phyloP scores from a whole-genome alignment of 2,888 invertebrate genomes.

The Amorpha juglandis region DNA sequence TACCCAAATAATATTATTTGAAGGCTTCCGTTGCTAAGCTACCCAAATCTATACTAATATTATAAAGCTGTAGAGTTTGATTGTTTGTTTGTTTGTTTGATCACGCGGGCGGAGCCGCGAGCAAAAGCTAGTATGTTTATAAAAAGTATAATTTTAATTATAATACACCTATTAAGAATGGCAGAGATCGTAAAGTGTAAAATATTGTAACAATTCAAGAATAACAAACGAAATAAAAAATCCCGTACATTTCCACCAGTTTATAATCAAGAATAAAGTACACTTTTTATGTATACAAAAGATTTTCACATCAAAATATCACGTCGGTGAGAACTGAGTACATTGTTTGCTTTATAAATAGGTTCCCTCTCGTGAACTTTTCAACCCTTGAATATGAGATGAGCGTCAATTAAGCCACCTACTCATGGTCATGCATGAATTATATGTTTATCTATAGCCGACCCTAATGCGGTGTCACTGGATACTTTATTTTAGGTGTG shows the following conservation, averaged over 20 bases:
- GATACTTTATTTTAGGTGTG: constrained; percentile 8
- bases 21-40: too few relatives aligned
- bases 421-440: constrained; percentile 47
- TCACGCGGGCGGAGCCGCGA: too few relatives aligned
- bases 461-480: constrained; percentile 28
- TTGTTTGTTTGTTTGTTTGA: too few relatives aligned
- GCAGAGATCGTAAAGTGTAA: background rate
- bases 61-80: too few relatives aligned
- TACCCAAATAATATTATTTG: too few relatives aligned
- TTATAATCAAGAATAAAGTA: constrained; percentile 21
- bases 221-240: background rate
- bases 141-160: too few relatives aligned
- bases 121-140: too few relatives aligned
- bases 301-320: constrained; percentile 26
- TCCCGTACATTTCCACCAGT: background rate
- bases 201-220: background rate
- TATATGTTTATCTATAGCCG: constrained; percentile 31
- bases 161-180: background rate
- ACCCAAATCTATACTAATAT: too few relatives aligned
- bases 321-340: constrained; percentile 29
- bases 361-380: constrained; percentile 61
- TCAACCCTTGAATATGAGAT: constrained; percentile 70
- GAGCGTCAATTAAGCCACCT: constrained; percentile 69
- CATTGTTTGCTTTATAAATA: constrained; percentile 56
- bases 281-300: constrained; percentile 36